Evolutionary conservation across 1,140 invertebrate genomes (phyloP).

Genomic region (Chelonus insularis): DNA sequence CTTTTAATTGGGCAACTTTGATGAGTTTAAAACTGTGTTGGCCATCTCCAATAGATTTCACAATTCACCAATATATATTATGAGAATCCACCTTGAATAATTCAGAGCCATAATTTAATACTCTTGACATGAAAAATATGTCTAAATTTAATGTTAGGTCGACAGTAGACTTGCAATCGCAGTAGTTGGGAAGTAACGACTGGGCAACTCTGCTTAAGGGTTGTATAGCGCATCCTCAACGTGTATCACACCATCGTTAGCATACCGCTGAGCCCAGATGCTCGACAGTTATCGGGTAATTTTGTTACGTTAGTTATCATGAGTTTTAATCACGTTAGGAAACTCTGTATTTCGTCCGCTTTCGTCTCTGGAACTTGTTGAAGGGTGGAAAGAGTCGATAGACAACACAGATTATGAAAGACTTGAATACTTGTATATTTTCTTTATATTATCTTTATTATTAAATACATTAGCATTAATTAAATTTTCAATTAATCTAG

Average conservation of each 20-base stretch:
- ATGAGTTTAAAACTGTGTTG: no score
- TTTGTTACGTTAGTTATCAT: constrained; percentile 42
- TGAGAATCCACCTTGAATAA: no score
- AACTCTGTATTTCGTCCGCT: constrained; percentile 34
- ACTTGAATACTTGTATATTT: no score
- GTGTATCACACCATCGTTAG: constrained; percentile 17
- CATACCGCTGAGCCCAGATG: constrained; percentile 22
- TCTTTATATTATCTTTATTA: no score
- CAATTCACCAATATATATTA: no score
- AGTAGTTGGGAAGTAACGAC: not conserved
- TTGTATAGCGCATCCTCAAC: not conserved
- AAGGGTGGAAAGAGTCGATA: no score
- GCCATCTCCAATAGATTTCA: no score
- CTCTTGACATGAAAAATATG: no score
- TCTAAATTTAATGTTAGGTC: not conserved
- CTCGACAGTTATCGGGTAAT: constrained; percentile 45
- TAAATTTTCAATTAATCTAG: not conserved
- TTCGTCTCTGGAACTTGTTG: not conserved
- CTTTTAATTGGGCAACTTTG: no score
- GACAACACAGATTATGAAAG: no score
- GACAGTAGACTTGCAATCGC: not conserved
- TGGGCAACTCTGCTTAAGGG: constrained; percentile 1
- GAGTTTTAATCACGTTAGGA: constrained; percentile 45
- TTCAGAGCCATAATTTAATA: no score
- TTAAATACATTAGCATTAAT: no score